Conservation (phyloP, 2,888 invertebrate species). For the Eupithecia dodoneata region DNA sequence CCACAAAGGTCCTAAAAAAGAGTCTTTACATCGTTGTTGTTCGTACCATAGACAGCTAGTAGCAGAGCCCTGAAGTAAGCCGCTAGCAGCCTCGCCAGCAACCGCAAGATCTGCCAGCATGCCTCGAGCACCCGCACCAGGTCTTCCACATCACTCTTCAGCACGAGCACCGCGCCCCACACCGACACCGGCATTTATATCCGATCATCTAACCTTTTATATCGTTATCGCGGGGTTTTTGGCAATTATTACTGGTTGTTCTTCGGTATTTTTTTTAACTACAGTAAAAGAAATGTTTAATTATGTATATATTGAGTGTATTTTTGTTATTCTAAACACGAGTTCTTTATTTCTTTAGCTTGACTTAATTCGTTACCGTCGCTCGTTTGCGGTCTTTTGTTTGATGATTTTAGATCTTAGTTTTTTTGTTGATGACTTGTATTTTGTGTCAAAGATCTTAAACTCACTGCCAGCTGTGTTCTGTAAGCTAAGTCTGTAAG, state of each 20-base stretch:
- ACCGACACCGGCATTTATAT: constrained; percentile 57
- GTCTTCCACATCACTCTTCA: constrained; percentile 75
- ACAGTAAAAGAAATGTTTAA: neutral
- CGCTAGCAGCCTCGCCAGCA: constrained; percentile 77
- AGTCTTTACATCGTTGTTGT: neutral
- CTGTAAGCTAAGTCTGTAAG: too few relatives aligned
- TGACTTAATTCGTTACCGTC: neutral
- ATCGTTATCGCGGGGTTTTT: neutral
- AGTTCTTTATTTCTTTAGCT: neutral
- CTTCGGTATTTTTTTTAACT: neutral
- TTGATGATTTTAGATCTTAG: neutral
- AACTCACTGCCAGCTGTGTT: neutral
- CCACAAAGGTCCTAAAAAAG: constrained; percentile 47
- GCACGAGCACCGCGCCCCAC: constrained; percentile 62
- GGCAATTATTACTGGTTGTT: neutral
- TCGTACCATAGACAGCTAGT: constrained; percentile 60
- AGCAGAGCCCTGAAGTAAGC: constrained; percentile 70
- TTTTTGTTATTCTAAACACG: neutral
- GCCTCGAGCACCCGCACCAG: constrained; percentile 78
- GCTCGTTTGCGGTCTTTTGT: neutral
- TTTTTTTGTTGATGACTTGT: too few relatives aligned
- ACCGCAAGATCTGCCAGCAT: constrained; percentile 80
- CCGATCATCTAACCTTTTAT: constrained; percentile 36
- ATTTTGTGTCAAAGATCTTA: neutral
- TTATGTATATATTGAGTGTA: neutral